Percentiles rank a stretch among this genome's conserved stretches.
Conservation (phyloP, 2,888 invertebrate genomes). For the Carpatolechia fugitivella region DNA sequence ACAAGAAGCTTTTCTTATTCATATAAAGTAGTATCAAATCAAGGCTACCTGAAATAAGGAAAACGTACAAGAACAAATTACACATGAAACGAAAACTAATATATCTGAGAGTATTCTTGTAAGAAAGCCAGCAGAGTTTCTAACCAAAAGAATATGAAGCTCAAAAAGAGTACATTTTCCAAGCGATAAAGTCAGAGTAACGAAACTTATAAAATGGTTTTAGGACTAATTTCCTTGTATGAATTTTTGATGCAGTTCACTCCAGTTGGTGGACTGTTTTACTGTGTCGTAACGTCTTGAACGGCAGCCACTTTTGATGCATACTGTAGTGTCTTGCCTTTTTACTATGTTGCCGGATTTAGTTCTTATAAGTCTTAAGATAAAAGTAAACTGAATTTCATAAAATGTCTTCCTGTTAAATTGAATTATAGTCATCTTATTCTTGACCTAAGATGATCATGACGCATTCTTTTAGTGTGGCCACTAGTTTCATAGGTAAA, state of each 20-base stretch:
- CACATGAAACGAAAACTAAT: conserved; percentile 37
- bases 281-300: conserved; percentile 1
- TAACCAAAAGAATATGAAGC: conserved; percentile 30
- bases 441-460: no score
- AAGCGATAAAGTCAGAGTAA: conserved; percentile 27
- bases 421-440: no score
- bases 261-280: not conserved
- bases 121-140: conserved; percentile 31
- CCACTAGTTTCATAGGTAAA: no score
- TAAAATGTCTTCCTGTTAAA: no score
- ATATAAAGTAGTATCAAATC: not conserved
- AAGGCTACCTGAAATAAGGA: not conserved
- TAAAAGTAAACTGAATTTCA: no score
- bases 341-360: not conserved
- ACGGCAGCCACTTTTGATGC: conserved; percentile 2
- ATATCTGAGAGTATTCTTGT: conserved; percentile 29
- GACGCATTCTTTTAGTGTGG: no score
- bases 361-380: no score
- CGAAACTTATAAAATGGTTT: conserved; percentile 32
- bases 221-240: conserved; percentile 34
- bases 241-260: conserved; percentile 29
- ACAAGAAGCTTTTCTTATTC: not conserved
- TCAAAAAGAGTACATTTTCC: not conserved
- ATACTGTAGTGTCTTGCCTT: not conserved
- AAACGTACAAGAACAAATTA: conserved; percentile 31